Base-by-base conservation (phyloP, 2,888 invertebrate species). In the Parascotia fuliginaria region DNA sequence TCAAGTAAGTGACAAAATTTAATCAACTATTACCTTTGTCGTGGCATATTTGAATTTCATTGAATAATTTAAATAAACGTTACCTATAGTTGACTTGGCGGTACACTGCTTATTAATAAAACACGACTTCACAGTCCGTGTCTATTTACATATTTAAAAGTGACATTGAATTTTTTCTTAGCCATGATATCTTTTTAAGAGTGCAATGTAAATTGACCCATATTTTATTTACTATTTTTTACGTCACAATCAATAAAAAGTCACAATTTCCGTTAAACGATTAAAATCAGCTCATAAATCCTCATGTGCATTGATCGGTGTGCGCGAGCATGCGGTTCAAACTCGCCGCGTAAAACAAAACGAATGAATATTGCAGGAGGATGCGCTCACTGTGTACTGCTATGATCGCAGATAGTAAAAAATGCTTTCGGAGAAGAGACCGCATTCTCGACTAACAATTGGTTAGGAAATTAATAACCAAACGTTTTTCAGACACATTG, bases 331-430 rank as follows among this genome's bases (percentile, higher is more conserved):
- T 47, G 44, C 42, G 40, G 51, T 40, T 38, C 14, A 14, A 11
- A 11, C 7, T 40, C 6, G 9, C 24, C 7, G 24, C 24, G 24
- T 39, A 13, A 32, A 50, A 65, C 60, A 70, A 69, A 62, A 50
- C 22, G 42, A 33, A 66, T 70, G 49, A 62, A 65, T 69, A 65
- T 65, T 70, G 49, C 49, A 65, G 55, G 37, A 59, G 53, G 64
- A 58, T 58, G 69, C 59, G 48, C 40, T 11, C 31, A 46, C 53
- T 41, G 45, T 38, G 40, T 58, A 51, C 38, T 37, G 39, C 33
- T 33, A 36, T 16, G 29, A 22, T 39, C 43, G 4, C 9, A 11
- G 34, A 50, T 44, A 53, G 34, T 39, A 19, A 22, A 42, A 39
- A 32, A 31, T 37, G 38, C 13, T 32, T 54, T 46, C 4, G 36